phyloP scores from a whole-genome alignment of 2,888 invertebrate genomes.

The Acleris holmiana region DNA sequence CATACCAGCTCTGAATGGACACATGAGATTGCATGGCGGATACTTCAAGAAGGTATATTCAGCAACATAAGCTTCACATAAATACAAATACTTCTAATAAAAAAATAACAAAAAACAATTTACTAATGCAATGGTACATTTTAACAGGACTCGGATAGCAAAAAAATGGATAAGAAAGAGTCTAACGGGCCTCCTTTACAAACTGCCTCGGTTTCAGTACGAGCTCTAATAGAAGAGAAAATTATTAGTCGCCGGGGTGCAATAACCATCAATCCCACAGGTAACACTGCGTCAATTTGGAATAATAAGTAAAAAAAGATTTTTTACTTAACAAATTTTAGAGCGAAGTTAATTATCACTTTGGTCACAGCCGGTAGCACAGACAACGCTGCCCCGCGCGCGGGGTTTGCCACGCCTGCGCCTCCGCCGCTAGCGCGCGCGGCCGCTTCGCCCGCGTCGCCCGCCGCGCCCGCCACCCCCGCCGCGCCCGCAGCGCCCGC shows the following conservation, averaged over 20 bases:
- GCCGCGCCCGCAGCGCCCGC: slow-evolving; percentile 68
- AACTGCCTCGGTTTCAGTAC: slow-evolving; percentile 95
- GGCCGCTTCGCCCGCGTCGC: slow-evolving; percentile 68
- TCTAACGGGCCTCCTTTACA: slow-evolving; percentile 92
- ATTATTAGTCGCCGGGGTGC: slow-evolving; percentile 94
- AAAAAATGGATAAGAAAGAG: slow-evolving; percentile 94
- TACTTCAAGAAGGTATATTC: slow-evolving; percentile 94
- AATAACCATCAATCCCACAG: slow-evolving; percentile 59
- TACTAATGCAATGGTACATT: slow-evolving; percentile 3
- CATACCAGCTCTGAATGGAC: slow-evolving; percentile 98
- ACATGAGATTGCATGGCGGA: slow-evolving; percentile 98
- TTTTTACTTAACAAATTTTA: slow-evolving; percentile 26
- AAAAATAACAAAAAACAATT: not conserved
- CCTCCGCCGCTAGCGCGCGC: slow-evolving; percentile 62
- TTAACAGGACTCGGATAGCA: slow-evolving; percentile 91
- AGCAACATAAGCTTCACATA: too few species aligned
- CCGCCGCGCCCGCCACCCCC: slow-evolving; percentile 75
- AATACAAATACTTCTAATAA: too few species aligned
- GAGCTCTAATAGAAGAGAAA: slow-evolving; percentile 96
- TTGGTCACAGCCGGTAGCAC: slow-evolving; percentile 56
- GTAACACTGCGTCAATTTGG: slow-evolving; percentile 44
- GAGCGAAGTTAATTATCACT: slow-evolving; percentile 19
- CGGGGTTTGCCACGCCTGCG: slow-evolving; percentile 74
- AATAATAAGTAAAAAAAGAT: too few species aligned
- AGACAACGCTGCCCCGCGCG: slow-evolving; percentile 59